Base-by-base conservation (phyloP, 2,113 vertebrate genomes). In the Falcunculus frontatus region DNA sequence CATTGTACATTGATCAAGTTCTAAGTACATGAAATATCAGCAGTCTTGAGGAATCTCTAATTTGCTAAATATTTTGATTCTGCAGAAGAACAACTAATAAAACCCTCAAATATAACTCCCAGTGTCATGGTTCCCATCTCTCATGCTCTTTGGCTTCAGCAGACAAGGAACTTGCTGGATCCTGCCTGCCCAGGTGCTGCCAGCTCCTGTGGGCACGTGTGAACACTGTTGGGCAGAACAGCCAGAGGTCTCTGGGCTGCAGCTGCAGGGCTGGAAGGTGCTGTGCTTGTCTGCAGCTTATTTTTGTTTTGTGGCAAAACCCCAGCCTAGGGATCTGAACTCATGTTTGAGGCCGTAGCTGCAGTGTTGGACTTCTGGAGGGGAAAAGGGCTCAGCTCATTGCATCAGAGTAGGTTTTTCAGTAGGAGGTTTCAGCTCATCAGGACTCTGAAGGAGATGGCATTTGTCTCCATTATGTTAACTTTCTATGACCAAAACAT, bases 11-110 rank as follows among this genome's bases (percentile, higher is more conserved):
- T 96, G 96, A 97, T 98, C 95, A 97, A 98, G 94, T 96, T 97
- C 89, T 97, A 95, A 97, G 96, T 92, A 96, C 90, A 88, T 95
- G 70, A 94, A 95, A 77, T 97, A 98, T 97, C 96, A 92, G 33
- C 93, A 96, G 94, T 97, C 97, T 97, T 97, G 97, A 96, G 87
- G 95, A 97, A 97, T 97, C 96, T 93, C 90, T 97, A 96, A 98
- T 97, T 98, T 98, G 97, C 98, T 98, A 97, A 98, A 97, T 98
- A 98, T 96, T 98, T 98, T 98, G 97, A 98, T 98, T 98, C 97
- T 98, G 98, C 97, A 97, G 95, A 98, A 97, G 74, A 97, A 95
- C 90, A 90, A 97, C 97, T 98, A 98, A 98, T 98, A 98, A 98
- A 98, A 97, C 90, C 84, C 67, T 97, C 89, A 96, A 98, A 93